Base-by-base conservation (phyloP, 2,113 vertebrate species). In the Xiphorhynchus elegans region DNA sequence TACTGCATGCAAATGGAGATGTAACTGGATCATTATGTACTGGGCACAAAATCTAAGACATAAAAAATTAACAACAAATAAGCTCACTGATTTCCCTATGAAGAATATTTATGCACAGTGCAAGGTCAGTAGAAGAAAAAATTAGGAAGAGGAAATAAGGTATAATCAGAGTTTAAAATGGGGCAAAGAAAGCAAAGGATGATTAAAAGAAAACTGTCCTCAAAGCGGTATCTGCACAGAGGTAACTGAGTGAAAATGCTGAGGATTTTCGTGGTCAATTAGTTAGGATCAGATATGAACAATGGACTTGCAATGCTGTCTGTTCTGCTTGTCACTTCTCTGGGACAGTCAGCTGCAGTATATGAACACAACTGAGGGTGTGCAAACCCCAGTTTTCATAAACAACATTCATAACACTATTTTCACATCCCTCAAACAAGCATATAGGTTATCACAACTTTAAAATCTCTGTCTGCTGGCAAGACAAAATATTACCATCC, bases 381-480 rank as follows among this genome's bases (percentile, higher is more conserved):
- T 87, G 58, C 56, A 93, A 92, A 90, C 9, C 47, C 68, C 73
- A 21, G 37, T 90, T 93, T 93, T 90, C 83, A 50, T 67, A 93
- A 95, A 72, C 86, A 95, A 89, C 64, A 93, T 89, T 96, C 92
- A 95, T 89, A 96, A 93, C 77, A 64, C 72, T 87, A 83, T 94
- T 96, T 95, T 96, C 95, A 92, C 80, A 92, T 94, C 80, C 83
- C 64, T 92, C 90, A 84, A 85, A 90, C 64, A 75, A 89, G 55
- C 35, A 78, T 68, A 60, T 79, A 93, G 49, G 56, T 95, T 94
- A 97, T 96, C 89, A 52, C 37, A 89, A 78, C 42, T 84, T 88
- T 72, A 82, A 84, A 94, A 93, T 90, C 52, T 92, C 78, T 74
- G 64, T 87, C 77, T 94, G 67, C 52, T 78, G 64, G 86, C 66